Conservation (phyloP, 2,113 vertebrate genomes). For the Alethe castanea region DNA sequence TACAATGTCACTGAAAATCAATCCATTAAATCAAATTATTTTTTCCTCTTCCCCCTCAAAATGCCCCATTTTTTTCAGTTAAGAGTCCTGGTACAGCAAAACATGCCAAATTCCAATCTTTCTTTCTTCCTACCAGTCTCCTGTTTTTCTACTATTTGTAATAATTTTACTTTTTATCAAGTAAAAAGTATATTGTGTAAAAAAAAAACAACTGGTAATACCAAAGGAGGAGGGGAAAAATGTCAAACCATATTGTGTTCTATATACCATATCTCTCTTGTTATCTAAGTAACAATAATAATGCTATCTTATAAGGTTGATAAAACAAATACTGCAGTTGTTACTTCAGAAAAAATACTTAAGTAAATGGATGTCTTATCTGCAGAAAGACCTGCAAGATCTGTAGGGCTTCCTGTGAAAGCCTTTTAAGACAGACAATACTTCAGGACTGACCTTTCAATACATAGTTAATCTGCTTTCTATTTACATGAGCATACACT, state of each 20-base stretch:
- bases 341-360: neutral
- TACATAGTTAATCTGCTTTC: neutral
- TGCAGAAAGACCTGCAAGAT: neutral
- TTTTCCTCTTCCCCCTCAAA: neutral
- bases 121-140: neutral
- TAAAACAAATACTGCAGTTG: neutral
- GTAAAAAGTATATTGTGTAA: neutral
- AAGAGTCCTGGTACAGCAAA: neutral
- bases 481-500: neutral
- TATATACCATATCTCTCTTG: neutral
- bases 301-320: neutral
- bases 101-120: neutral
- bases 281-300: conserved; percentile 19
- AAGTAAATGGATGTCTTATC: conserved; percentile 24
- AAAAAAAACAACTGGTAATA: neutral
- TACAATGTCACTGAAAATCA: neutral
- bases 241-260: neutral
- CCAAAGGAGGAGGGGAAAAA: neutral
- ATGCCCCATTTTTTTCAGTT: neutral
- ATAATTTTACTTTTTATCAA: neutral
- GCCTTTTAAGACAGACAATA: neutral
- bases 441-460: neutral
- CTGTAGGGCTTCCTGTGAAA: neutral
- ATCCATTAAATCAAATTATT: neutral
- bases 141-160: neutral